Evolutionary conservation across 2,888 invertebrate genomes (phyloP).

Genomic region (Pseudolycoriella hygida): DNA sequence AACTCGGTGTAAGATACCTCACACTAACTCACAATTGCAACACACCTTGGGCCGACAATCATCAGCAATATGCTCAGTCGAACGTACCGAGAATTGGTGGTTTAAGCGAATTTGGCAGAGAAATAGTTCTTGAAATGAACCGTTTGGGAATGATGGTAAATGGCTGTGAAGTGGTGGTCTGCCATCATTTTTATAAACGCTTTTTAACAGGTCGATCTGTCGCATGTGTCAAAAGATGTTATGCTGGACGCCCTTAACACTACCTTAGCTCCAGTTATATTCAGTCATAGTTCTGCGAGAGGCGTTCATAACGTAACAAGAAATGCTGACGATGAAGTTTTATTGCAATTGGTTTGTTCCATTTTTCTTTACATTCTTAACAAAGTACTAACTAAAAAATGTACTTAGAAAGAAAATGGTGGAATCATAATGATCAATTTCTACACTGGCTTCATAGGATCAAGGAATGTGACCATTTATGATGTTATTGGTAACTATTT

Average conservation of each 20-base stretch:
- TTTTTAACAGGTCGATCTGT: conserved; percentile 34
- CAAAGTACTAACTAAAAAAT: background rate
- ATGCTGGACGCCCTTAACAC: conserved; percentile 34
- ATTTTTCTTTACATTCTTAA: background rate
- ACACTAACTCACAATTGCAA: conserved; percentile 43
- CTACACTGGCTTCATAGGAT: conserved; percentile 39
- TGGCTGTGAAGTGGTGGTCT: too few species aligned
- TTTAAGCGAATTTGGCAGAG: conserved; percentile 8
- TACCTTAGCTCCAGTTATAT: conserved; percentile 39
- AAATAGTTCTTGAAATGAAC: conserved; percentile 41
- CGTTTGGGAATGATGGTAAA: conserved; percentile 43
- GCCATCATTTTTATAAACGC: too few species aligned
- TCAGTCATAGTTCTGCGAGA: conserved; percentile 40
- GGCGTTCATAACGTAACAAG: conserved; percentile 32
- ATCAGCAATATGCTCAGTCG: conserved; percentile 2
- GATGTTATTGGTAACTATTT: conserved; percentile 50
- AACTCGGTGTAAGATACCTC: conserved; percentile 40
- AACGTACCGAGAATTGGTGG: background rate
- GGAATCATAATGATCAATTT: conserved; percentile 65
- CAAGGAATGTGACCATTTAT: conserved; percentile 30
- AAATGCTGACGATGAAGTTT: conserved; percentile 41
- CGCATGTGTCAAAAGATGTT: conserved; percentile 38
- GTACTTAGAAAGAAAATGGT: conserved; percentile 39
- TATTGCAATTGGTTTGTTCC: conserved; percentile 31
- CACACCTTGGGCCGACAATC: conserved; percentile 33